phyloP scores from a whole-genome alignment of 2,113 vertebrate genomes.

The Lamprologus tigripictilis region DNA sequence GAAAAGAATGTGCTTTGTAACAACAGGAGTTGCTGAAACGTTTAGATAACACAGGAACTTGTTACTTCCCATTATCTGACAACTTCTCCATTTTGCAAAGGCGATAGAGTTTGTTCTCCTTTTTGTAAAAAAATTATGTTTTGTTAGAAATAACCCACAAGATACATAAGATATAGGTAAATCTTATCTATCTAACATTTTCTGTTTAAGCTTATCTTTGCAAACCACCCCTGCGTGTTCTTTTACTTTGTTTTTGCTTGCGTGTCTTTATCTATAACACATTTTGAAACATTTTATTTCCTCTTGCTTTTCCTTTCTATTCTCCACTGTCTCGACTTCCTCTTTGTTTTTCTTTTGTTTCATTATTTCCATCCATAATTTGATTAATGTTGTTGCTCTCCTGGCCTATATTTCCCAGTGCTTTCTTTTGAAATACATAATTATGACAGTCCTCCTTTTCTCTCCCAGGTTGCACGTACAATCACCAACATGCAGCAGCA shows the following conservation, averaged over 20 bases:
- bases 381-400: neutral
- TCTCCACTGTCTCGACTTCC: neutral
- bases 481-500: slow-evolving; percentile 99
- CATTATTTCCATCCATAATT: neutral
- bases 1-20: neutral
- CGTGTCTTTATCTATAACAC: neutral
- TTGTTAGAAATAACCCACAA: neutral
- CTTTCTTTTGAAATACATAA: neutral
- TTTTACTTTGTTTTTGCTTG: neutral
- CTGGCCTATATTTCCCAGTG: neutral
- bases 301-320: neutral
- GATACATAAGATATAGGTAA: neutral
- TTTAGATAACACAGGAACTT: neutral
- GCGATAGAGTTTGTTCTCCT: neutral
- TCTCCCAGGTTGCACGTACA: slow-evolving; percentile 93
- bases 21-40: neutral
- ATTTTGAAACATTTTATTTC: neutral
- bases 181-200: neutral
- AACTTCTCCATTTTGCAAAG: neutral
- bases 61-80: neutral
- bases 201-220: neutral
- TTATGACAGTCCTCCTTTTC: neutral
- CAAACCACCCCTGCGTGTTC: neutral
- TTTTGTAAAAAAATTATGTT: neutral
- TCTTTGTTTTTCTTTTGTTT: neutral